Percentiles rank a stretch among this genome's conserved stretches.
Evolutionary conservation across 2,797 vertebrate species (phyloP).

Genomic region (Periophthalmus magnuspinnatus): DNA sequence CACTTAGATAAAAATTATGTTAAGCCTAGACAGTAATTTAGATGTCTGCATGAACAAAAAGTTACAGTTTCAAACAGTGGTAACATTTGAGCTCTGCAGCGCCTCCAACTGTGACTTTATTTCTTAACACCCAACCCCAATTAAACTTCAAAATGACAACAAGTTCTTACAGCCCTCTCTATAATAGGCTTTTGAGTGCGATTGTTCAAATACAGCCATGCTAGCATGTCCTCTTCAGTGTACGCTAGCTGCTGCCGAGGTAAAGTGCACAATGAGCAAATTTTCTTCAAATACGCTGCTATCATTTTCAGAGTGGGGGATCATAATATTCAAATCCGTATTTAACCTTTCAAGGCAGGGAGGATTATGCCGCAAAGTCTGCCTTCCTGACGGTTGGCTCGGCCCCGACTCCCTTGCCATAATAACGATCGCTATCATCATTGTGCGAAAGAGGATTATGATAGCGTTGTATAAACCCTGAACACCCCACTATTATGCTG

Average conservation of each 20-base stretch:
- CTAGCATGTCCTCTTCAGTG: slow-evolving; percentile 53
- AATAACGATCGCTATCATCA: slow-evolving; percentile 85
- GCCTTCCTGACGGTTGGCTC: slow-evolving; percentile 73
- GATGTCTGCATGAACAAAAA: background rate
- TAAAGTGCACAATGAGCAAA: slow-evolving; percentile 75
- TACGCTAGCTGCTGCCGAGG: slow-evolving; percentile 53
- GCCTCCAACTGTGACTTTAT: slow-evolving; percentile 37
- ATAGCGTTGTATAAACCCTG: slow-evolving; percentile 81
- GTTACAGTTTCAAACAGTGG: slow-evolving; percentile 14
- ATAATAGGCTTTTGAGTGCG: slow-evolving; percentile 36
- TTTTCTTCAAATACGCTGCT: slow-evolving; percentile 69
- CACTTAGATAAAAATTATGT: background rate
- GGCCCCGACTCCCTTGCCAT: slow-evolving; percentile 78
- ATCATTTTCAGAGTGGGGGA: slow-evolving; percentile 75
- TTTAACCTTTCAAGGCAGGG: slow-evolving; percentile 82
- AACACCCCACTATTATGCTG: slow-evolving; percentile 81
- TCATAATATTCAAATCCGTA: slow-evolving; percentile 83
- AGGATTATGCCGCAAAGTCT: slow-evolving; percentile 82
- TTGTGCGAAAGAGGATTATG: slow-evolving; percentile 83
- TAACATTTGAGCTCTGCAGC: slow-evolving; percentile 25
- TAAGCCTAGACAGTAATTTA: background rate
- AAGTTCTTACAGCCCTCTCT: slow-evolving; percentile 39
- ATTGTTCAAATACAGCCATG: slow-evolving; percentile 49
- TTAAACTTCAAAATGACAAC: slow-evolving; percentile 46
- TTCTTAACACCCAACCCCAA: slow-evolving; percentile 29